phyloP scores from a whole-genome alignment of 92 coral and sea anemone genomes.

The Actinernus sp. region DNA sequence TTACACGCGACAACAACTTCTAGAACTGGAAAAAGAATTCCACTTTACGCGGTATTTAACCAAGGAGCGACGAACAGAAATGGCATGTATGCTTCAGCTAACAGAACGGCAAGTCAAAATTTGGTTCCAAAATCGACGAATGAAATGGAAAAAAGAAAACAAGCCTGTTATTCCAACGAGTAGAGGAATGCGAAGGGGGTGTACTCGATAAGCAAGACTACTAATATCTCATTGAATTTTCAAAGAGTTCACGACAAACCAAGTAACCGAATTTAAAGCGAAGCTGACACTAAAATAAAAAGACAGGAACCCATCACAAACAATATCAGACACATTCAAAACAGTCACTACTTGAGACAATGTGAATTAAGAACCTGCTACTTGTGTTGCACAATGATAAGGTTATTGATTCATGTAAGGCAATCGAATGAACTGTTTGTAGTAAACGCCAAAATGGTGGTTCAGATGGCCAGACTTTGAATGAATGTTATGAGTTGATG shows the following conservation, averaged over 20 bases:
- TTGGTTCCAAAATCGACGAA: conserved; percentile 99
- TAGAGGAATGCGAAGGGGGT: conserved; percentile 95
- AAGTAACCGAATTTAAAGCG: background rate
- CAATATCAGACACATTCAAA: background rate
- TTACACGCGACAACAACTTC: conserved; percentile 89
- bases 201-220: conserved; percentile 61
- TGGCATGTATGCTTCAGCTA: conserved; percentile 85
- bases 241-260: background rate
- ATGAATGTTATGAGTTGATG: background rate
- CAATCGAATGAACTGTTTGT: background rate
- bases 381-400: background rate
- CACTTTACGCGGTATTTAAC: conserved; percentile 98
- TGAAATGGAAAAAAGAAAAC: conserved; percentile 99
- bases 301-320: background rate
- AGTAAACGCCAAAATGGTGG: background rate
- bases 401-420: too few species aligned
- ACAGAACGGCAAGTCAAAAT: conserved; percentile 98
- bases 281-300: background rate
- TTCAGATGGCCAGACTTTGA: background rate
- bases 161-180: conserved; percentile 99
- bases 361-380: background rate
- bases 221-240: background rate
- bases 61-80: conserved; percentile 93
- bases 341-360: background rate
- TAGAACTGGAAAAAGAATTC: conserved; percentile 97